Evolutionary conservation across 2,797 vertebrate species (phyloP).

Genomic region (Catostomus latipinnis): DNA sequence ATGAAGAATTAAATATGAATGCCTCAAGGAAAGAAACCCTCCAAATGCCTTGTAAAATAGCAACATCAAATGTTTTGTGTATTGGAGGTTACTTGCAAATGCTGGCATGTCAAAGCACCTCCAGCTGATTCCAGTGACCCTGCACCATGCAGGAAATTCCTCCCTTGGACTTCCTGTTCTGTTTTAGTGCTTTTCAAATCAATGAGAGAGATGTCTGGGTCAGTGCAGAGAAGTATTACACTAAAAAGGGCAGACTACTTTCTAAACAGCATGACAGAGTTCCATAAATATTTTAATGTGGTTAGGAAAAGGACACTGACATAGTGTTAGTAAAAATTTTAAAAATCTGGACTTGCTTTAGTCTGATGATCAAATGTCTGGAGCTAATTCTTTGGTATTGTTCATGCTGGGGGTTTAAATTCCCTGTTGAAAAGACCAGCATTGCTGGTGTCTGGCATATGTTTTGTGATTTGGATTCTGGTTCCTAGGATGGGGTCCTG

Average conservation of each 20-base stretch:
- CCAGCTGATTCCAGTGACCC: slow-evolving; percentile 60
- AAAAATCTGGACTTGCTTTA: too few species aligned
- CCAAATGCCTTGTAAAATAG: slow-evolving; percentile 51
- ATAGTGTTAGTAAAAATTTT: not conserved
- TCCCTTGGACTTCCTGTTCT: slow-evolving; percentile 66
- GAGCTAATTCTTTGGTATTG: not conserved
- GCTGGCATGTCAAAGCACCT: slow-evolving; percentile 28
- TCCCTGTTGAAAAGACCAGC: too few species aligned
- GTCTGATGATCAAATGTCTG: not conserved
- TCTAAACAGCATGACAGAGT: slow-evolving; percentile 1
- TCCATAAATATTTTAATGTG: slow-evolving; percentile 14
- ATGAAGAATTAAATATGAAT: not conserved
- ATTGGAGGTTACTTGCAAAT: slow-evolving; percentile 69
- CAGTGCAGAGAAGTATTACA: slow-evolving; percentile 41
- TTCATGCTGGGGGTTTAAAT: too few species aligned
- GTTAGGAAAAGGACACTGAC: not conserved
- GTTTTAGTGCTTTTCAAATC: slow-evolving; percentile 61
- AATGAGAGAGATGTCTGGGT: slow-evolving; percentile 50
- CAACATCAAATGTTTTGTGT: slow-evolving; percentile 71
- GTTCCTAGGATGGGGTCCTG: too few species aligned
- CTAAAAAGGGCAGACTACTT: slow-evolving; percentile 15
- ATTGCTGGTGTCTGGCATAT: too few species aligned
- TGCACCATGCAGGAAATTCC: slow-evolving; percentile 72
- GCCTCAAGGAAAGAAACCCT: slow-evolving; percentile 66
- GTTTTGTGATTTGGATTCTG: too few species aligned